Percentiles rank a stretch among this genome's conserved stretches.
Evolutionary conservation across 2,797 vertebrate genomes (phyloP).

Genomic region (Cynodonichthys magdalenae): DNA sequence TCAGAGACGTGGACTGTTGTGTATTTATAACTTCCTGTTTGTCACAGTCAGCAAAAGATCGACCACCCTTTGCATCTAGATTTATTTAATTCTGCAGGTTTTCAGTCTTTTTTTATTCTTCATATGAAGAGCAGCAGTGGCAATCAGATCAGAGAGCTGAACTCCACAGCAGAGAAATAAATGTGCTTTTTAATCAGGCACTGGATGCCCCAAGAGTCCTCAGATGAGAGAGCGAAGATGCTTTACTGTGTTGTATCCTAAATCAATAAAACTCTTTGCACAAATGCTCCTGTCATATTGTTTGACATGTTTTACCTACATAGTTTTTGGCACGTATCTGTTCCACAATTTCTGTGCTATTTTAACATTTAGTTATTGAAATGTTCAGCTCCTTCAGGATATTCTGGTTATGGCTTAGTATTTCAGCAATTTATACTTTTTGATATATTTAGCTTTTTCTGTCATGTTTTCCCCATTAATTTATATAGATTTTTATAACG

Average conservation of each 20-base stretch:
- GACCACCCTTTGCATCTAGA: conserved; percentile 24
- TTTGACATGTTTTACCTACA: no score
- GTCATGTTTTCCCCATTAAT: no score
- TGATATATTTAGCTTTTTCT: no score
- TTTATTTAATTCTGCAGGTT: conserved; percentile 15
- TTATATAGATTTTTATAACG: no score
- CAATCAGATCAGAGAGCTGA: conserved; percentile 20
- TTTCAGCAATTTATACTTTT: no score
- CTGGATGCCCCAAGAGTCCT: conserved; percentile 63
- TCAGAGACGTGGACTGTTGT: conserved; percentile 19
- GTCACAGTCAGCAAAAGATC: conserved; percentile 11
- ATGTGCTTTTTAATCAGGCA: conserved; percentile 43
- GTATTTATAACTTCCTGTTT: conserved; percentile 56
- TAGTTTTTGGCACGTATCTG: no score
- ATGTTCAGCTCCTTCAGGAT: no score
- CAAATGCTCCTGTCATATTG: conserved; percentile 5
- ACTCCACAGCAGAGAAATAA: conserved; percentile 5
- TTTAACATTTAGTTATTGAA: no score
- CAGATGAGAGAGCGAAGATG: conserved; percentile 52
- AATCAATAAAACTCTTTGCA: conserved; percentile 50
- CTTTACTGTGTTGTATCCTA: conserved; percentile 63
- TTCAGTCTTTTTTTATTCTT: neutral
- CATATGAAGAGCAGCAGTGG: neutral
- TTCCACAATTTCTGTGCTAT: no score
- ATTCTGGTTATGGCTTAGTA: no score